Conservation (phyloP, 2,888 invertebrate species). For the Polyploca ridens region DNA sequence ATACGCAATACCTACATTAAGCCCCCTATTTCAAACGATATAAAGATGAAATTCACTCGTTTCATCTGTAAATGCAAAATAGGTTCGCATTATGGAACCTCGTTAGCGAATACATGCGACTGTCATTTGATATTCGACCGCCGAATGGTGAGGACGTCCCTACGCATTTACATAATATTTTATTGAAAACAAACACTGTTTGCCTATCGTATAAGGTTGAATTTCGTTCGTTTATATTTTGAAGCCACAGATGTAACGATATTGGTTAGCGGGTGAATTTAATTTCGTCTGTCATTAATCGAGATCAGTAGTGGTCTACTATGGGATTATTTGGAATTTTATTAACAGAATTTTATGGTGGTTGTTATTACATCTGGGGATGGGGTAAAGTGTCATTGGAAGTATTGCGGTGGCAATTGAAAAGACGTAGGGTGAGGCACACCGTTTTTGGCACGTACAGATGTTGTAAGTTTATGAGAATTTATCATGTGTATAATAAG, state of each 20-base stretch:
- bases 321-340: conserved; percentile 74
- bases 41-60: conserved; percentile 53
- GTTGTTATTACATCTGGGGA: conserved; percentile 41
- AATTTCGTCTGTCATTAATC: conserved; percentile 79
- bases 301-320: conserved; percentile 64
- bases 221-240: conserved; percentile 43
- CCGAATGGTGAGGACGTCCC: conserved; percentile 50
- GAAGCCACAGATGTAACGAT: conserved; percentile 64
- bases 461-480: not conserved
- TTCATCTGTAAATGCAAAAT: conserved; percentile 49
- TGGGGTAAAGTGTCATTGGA: conserved; percentile 11
- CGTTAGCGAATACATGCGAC: conserved; percentile 73
- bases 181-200: conserved; percentile 50
- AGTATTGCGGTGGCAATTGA: not conserved
- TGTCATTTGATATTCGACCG: conserved; percentile 73
- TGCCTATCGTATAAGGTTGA: conserved; percentile 42
- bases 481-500: not conserved
- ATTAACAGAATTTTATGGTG: conserved; percentile 63
- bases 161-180: conserved; percentile 24
- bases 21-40: conserved; percentile 33
- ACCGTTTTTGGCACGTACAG: conserved; percentile 1
- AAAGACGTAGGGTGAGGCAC: conserved; percentile 11
- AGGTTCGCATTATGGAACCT: conserved; percentile 63
- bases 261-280: conserved; percentile 71
- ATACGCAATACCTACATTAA: conserved; percentile 28